Evolutionary conservation across 2,888 invertebrate genomes (phyloP).

Genomic region (Cerastoderma edule): DNA sequence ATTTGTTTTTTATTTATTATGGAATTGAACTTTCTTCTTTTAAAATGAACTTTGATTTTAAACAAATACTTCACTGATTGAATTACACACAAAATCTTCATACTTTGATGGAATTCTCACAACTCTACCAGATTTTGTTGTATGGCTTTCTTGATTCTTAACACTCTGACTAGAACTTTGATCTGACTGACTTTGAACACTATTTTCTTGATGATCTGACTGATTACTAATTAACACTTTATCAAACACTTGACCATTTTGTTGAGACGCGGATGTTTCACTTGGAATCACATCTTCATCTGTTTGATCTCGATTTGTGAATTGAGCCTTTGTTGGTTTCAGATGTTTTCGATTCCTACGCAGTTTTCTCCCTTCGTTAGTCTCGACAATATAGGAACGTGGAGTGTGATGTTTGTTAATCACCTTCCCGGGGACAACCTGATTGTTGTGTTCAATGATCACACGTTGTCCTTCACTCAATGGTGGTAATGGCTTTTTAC

Average conservation of each 20-base stretch:
- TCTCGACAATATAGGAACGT: slow-evolving; percentile 19
- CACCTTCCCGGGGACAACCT: slow-evolving; percentile 12
- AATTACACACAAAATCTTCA: background rate
- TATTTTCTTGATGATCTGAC: too few species aligned
- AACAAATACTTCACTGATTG: too few species aligned
- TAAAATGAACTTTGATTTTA: too few species aligned
- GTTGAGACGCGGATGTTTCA: too few species aligned
- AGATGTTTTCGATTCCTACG: slow-evolving; percentile 25
- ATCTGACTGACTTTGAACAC: background rate
- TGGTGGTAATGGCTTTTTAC: background rate
- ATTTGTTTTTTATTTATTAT: too few species aligned
- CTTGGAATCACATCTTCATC: too few species aligned
- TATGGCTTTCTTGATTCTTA: background rate
- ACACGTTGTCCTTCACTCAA: slow-evolving; percentile 2
- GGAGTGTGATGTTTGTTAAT: slow-evolving; percentile 8
- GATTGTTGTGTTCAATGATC: background rate
- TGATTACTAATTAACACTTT: too few species aligned
- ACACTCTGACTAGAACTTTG: background rate
- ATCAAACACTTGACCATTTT: too few species aligned
- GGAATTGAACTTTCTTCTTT: too few species aligned
- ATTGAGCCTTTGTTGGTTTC: slow-evolving; percentile 15
- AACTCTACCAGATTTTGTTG: background rate
- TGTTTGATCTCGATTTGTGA: too few species aligned
- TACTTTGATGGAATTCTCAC: background rate
- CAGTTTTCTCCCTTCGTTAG: background rate